Evolutionary conservation across 2,888 invertebrate genomes (phyloP).

Genomic region (Cryptocheilus praepositus): DNA sequence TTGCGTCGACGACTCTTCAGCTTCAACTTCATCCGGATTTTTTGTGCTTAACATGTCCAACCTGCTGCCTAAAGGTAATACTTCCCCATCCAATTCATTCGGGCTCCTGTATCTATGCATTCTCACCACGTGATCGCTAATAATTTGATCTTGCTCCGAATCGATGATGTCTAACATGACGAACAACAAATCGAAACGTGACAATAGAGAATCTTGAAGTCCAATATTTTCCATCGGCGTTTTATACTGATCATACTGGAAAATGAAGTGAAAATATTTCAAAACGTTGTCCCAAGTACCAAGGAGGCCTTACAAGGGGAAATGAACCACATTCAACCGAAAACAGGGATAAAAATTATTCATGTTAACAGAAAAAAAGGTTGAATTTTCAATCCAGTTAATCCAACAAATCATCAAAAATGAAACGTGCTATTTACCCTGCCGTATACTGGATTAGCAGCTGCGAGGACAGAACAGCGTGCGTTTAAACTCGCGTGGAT

Average conservation of each 20-base stretch:
- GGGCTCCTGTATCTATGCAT: slow-evolving; percentile 97
- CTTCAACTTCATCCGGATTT: slow-evolving; percentile 83
- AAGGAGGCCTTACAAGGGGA: no score
- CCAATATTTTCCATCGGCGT: slow-evolving; percentile 99
- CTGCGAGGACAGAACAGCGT: slow-evolving; percentile 97
- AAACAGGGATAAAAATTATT: no score
- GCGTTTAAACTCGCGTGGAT: slow-evolving; percentile 99
- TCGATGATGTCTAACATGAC: slow-evolving; percentile 97
- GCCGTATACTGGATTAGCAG: slow-evolving; percentile 99
- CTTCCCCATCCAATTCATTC: slow-evolving; percentile 95
- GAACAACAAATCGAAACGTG: slow-evolving; percentile 98
- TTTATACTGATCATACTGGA: slow-evolving; percentile 97
- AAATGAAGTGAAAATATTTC: slow-evolving; percentile 15
- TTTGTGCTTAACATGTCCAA: slow-evolving; percentile 92
- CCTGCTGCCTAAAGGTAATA: slow-evolving; percentile 87
- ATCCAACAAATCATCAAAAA: no score
- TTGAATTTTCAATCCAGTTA: no score
- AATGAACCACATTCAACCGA: no score
- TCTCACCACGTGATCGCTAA: slow-evolving; percentile 97
- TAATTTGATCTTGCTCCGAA: slow-evolving; percentile 91
- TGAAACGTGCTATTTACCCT: slow-evolving; percentile 77
- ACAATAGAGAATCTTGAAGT: slow-evolving; percentile 95
- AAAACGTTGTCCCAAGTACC: background rate
- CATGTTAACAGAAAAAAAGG: no score
- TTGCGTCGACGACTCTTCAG: slow-evolving; percentile 81